Conservation (phyloP, 1,140 invertebrate genomes). For the Drosophila erecta region DNA sequence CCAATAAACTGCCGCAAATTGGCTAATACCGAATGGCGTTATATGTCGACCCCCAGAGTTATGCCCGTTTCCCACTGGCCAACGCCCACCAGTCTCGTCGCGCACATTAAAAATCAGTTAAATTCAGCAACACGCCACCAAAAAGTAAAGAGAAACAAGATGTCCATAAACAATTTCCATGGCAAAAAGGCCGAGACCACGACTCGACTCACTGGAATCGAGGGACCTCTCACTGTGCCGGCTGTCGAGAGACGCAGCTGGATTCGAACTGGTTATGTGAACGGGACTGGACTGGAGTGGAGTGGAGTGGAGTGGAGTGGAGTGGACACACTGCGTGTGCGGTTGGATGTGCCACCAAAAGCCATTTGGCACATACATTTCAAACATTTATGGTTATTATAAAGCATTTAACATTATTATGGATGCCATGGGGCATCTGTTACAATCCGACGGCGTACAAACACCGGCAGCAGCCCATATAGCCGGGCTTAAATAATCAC, state of each 20-base stretch:
- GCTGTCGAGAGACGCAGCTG: conserved; percentile 55
- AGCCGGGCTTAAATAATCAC: conserved; percentile 47
- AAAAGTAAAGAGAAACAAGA: not conserved
- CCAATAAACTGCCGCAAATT: conserved; percentile 81
- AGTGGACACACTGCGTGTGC: conserved; percentile 14
- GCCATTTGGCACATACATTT: conserved; percentile 78
- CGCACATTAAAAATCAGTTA: conserved; percentile 80
- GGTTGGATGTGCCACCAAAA: conserved; percentile 51
- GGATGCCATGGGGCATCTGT: conserved; percentile 71
- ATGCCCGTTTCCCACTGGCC: conserved; percentile 53
- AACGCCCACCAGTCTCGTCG: conserved; percentile 54
- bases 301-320: too few relatives aligned
- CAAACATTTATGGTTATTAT: conserved; percentile 83
- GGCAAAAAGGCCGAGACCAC: conserved; percentile 26
- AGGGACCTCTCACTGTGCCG: conserved; percentile 57
- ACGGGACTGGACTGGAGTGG: not conserved
- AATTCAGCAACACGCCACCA: conserved; percentile 60
- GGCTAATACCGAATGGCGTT: conserved; percentile 72
- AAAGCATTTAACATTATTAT: conserved; percentile 83
- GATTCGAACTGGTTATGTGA: conserved; percentile 45
- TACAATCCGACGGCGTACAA: conserved; percentile 44
- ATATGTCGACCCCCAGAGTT: conserved; percentile 60
- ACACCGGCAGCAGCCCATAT: conserved; percentile 16
- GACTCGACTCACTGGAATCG: not conserved
- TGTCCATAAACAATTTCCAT: conserved; percentile 77